Evolutionary conservation across 1,140 invertebrate genomes (phyloP).

Genomic region (Macrotrachela quadricornifera): DNA sequence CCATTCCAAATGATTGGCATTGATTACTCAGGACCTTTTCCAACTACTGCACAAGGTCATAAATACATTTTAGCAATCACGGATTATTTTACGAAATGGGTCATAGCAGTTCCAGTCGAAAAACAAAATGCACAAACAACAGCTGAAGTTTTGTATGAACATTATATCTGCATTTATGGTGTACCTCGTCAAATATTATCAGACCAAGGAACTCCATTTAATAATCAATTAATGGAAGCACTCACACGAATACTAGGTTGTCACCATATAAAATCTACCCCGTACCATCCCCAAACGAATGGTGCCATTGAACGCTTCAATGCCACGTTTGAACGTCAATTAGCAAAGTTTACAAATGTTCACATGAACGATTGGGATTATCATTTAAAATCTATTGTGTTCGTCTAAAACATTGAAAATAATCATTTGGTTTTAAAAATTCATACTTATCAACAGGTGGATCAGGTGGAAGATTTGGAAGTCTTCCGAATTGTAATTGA

Average conservation of each 20-base stretch:
- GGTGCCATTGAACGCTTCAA: conserved; percentile 19
- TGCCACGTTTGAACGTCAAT: conserved; percentile 9
- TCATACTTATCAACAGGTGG: neutral
- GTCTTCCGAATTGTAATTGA: too few species aligned
- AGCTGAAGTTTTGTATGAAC: too few species aligned
- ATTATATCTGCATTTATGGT: too few species aligned
- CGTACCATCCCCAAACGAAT: conserved; percentile 20
- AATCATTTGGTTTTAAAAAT: neutral
- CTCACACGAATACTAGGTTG: conserved; percentile 9
- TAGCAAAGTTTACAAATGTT: too few species aligned
- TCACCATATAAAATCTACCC: conserved; percentile 10
- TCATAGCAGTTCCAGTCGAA: conserved; percentile 3
- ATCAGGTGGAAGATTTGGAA: neutral
- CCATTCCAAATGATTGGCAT: conserved; percentile 4
- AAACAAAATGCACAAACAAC: neutral
- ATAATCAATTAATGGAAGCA: conserved; percentile 4
- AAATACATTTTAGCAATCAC: conserved; percentile 11
- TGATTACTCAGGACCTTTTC: conserved; percentile 10
- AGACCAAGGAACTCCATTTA: conserved; percentile 12
- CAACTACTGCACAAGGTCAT: conserved; percentile 2
- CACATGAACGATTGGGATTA: neutral
- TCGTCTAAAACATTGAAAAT: neutral
- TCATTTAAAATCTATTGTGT: neutral
- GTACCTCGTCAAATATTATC: conserved; percentile 10
- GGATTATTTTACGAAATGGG: conserved; percentile 15